A percentile compares a stretch with the other conserved stretches of the same genome.
These are phyloP conservation scores for Dyspetes luteomarginatus DNA, from an alignment of 2,888 invertebrate genomes.

Conservation along the genomic window DNA sequence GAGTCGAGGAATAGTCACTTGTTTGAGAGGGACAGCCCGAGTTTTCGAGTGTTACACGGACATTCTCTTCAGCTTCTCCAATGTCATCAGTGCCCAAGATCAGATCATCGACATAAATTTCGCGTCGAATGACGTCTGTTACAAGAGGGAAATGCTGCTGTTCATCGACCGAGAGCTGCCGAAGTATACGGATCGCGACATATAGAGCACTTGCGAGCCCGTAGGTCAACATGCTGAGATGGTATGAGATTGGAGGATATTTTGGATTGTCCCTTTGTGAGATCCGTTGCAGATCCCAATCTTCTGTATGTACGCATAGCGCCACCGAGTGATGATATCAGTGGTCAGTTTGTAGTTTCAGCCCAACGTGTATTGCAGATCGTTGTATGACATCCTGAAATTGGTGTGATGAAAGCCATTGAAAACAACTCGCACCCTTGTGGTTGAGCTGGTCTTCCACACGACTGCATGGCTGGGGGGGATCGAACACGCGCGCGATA, in stretches of 20 bases:
- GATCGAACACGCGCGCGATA: constrained; percentile 1
- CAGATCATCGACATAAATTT: constrained; percentile 60
- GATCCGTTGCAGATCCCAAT: constrained; percentile 74
- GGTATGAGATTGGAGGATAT: constrained; percentile 54
- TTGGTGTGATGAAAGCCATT: constrained; percentile 69
- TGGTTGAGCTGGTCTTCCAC: constrained; percentile 73
- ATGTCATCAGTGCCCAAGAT: constrained; percentile 50
- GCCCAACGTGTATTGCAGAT: no score
- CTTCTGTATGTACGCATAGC: constrained; percentile 70
- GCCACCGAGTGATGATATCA: constrained; percentile 72
- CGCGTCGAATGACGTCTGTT: constrained; percentile 16
- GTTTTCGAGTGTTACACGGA: constrained; percentile 47
- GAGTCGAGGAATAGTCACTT: constrained; percentile 57
- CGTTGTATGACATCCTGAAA: no score
- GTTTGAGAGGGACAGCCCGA: constrained; percentile 58
- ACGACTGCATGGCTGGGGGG: constrained; percentile 78
- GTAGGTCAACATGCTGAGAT: not conserved
- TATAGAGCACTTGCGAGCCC: not conserved
- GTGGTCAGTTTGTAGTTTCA: constrained; percentile 75
- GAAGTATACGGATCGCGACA: constrained; percentile 1
- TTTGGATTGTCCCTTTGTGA: constrained; percentile 69
- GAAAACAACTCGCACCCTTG: constrained; percentile 76
- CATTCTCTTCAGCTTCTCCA: constrained; percentile 11
- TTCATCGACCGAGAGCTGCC: constrained; percentile 45
- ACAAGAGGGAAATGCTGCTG: constrained; percentile 26